These are phyloP conservation scores for Gopherus flavomarginatus DNA, from an alignment of 2,113 vertebrate species.

Conservation along the genomic window DNA sequence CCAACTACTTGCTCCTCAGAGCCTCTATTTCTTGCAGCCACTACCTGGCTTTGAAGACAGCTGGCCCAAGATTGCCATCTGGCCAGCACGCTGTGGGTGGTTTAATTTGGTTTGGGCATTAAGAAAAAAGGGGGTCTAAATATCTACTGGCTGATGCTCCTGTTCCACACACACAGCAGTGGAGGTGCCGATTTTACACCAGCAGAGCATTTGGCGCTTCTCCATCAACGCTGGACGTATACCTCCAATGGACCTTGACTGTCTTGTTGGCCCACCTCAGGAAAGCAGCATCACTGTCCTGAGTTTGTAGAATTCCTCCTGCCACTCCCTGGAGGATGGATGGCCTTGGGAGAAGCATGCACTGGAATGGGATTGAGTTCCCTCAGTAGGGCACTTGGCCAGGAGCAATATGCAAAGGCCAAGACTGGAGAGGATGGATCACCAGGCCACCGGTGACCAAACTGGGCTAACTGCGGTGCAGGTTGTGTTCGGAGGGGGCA, in stretches of 20 bases:
- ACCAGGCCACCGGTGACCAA: too few relatives aligned
- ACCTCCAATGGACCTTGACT: fast-evolving
- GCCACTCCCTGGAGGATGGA: fast-evolving
- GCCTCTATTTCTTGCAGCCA: background rate
- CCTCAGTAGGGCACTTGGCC: too few relatives aligned
- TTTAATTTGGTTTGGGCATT: background rate
- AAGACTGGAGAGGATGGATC: too few relatives aligned
- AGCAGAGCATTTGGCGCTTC: background rate
- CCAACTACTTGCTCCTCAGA: background rate
- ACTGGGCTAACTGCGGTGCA: too few relatives aligned
- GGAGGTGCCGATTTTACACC: background rate
- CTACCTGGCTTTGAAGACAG: background rate
- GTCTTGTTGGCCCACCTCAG: fast-evolving
- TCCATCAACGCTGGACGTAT: background rate
- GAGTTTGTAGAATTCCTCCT: background rate
- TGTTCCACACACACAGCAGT: background rate
- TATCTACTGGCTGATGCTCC: background rate
- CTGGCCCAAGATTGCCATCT: background rate
- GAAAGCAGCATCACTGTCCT: fast-evolving
- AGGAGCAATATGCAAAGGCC: too few relatives aligned
- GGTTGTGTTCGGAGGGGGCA: too few relatives aligned
- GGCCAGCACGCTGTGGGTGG: background rate
- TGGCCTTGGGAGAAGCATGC: too few relatives aligned
- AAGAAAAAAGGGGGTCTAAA: background rate
- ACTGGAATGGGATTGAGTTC: too few relatives aligned